Conservation (phyloP, 92 coral and sea anemone genomes). For the Chrysogorgia sp. region DNA sequence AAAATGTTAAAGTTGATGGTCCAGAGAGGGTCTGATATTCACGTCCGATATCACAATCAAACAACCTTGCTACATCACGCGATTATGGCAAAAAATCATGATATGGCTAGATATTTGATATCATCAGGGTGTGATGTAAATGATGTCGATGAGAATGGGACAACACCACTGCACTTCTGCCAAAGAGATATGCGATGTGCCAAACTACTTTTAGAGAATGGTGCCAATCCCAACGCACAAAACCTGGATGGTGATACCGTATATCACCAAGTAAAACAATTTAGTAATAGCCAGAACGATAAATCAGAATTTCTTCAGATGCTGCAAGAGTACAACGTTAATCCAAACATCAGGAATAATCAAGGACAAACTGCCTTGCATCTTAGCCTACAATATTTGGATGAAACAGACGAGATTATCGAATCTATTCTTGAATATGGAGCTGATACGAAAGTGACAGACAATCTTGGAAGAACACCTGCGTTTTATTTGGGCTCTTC, state of each 20-base stretch:
- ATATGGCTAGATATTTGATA: neutral
- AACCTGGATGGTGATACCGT: constrained; percentile 5
- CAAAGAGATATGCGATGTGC: neutral
- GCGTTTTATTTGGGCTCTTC: constrained; percentile 2
- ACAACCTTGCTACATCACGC: constrained; percentile 21
- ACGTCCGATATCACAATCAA: neutral
- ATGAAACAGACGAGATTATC: neutral
- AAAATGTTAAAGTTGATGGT: constrained; percentile 20
- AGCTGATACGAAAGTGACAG: constrained; percentile 35
- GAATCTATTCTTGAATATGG: neutral
- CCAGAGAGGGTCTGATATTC: constrained; percentile 18
- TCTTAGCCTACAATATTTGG: neutral
- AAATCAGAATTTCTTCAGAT: neutral
- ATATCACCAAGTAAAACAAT: neutral
- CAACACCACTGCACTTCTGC: constrained; percentile 17
- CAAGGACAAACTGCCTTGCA: constrained; percentile 28
- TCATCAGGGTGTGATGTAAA: constrained; percentile 35
- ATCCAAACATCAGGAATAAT: constrained; percentile 23
- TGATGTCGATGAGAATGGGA: neutral
- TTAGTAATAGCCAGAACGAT: neutral
- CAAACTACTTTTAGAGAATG: neutral
- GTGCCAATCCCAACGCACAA: constrained; percentile 34
- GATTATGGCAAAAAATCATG: neutral
- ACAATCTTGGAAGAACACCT: constrained; percentile 17
- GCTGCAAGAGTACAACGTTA: neutral